Percentiles rank a stretch among this genome's conserved stretches.
Evolutionary conservation across 1,140 invertebrate genomes (phyloP).

Genomic region (Anadara kagoshimensis): DNA sequence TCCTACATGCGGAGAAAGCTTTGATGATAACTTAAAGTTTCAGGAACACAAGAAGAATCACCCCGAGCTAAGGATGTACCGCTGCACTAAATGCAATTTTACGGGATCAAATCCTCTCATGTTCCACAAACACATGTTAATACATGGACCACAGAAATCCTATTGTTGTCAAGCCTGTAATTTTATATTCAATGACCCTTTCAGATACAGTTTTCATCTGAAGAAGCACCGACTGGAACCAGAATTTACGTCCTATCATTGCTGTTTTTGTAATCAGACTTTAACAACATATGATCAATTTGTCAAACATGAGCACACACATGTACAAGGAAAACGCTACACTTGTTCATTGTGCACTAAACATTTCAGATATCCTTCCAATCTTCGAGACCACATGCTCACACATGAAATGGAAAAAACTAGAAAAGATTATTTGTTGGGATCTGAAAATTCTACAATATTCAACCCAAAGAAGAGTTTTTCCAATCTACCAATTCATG

Average conservation of each 20-base stretch:
- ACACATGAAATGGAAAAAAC: slow-evolving; percentile 29
- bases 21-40: slow-evolving; percentile 49
- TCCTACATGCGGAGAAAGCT: slow-evolving; percentile 60
- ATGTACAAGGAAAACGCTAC: slow-evolving; percentile 54
- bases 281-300: slow-evolving; percentile 56
- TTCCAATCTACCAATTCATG: no score
- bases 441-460: no score
- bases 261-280: slow-evolving; percentile 57
- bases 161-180: slow-evolving; percentile 55
- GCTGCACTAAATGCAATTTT: slow-evolving; percentile 57
- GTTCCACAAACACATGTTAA: slow-evolving; percentile 58
- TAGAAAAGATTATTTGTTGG: no score
- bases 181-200: slow-evolving; percentile 56
- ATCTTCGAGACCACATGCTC: slow-evolving; percentile 53
- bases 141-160: slow-evolving; percentile 48
- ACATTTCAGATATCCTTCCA: slow-evolving; percentile 51
- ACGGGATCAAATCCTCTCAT: slow-evolving; percentile 56
- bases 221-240: slow-evolving; percentile 55
- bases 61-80: slow-evolving; percentile 57
- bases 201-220: slow-evolving; percentile 58
- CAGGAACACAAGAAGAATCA: slow-evolving; percentile 59
- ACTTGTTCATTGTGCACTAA: slow-evolving; percentile 54
- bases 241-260: slow-evolving; percentile 47
- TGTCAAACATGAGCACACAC: slow-evolving; percentile 60
- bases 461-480: no score